Percentiles rank a stretch among this genome's conserved stretches.
These are phyloP conservation scores for Sphaeridia pumilis DNA, from an alignment of 2,888 invertebrate species.

Conservation along the genomic window DNA sequence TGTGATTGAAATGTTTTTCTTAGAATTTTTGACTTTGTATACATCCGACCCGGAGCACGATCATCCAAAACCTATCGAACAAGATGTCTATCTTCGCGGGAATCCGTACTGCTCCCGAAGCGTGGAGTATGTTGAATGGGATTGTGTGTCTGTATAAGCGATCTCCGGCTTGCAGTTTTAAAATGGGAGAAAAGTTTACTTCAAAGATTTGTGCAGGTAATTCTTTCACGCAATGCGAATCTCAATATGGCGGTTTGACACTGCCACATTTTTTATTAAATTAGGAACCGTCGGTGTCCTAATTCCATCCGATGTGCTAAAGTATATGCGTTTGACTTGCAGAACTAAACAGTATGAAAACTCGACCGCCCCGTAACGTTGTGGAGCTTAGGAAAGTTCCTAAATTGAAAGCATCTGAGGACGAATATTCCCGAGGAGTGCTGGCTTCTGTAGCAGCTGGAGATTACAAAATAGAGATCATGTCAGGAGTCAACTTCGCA, in stretches of 20 bases:
- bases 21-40: too few species aligned
- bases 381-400: constrained; percentile 29
- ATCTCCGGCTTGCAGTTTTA: too few species aligned
- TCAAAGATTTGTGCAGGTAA: constrained; percentile 59
- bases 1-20: too few species aligned
- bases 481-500: constrained; percentile 54
- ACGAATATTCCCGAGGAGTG: constrained; percentile 11
- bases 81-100: constrained; percentile 5
- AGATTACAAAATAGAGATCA: constrained; percentile 40
- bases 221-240: too few species aligned
- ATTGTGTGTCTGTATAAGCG: constrained; percentile 69
- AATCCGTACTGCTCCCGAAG: constrained; percentile 37
- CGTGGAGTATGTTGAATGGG: constrained; percentile 59
- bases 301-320: neutral
- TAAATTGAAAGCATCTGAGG: neutral
- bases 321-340: constrained; percentile 34
- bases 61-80: too few species aligned
- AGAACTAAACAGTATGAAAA: constrained; percentile 62
- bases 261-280: constrained; percentile 29
- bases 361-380: constrained; percentile 44
- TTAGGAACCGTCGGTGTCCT: neutral
- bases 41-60: too few species aligned
- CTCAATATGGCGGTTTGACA: neutral
- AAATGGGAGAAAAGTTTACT: constrained; percentile 49
- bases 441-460: constrained; percentile 23